Base-by-base conservation (phyloP, 2,113 vertebrate genomes). In the Xiphorhynchus elegans region DNA sequence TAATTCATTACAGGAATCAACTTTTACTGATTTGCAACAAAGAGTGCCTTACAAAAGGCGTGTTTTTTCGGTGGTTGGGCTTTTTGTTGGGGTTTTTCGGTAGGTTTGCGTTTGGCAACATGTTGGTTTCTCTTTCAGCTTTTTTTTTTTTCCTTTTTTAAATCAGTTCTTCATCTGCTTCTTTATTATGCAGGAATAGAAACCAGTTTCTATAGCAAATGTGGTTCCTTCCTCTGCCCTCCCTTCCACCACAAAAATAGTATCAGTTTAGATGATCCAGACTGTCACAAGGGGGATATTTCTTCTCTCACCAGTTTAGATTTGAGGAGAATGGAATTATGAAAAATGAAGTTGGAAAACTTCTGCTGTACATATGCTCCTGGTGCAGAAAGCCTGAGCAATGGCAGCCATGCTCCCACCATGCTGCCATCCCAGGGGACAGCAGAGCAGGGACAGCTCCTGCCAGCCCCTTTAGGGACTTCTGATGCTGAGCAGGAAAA, bases 1-100 rank as follows among this genome's bases (percentile, higher is more conserved):
- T 97, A 95, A 96, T 96, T 97, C 95, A 93, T 96, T 97, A 96
- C 90, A 91, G 87, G 89, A 97, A 95, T 93, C 94, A 94, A 94
- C 94, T 93, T 94, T 97, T 96, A 91, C 87, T 87, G 95, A 96
- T 97, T 80, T 67, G 91, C 42, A 50, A 95, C 96, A 90, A 84
- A 95, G 80, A 25, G 56, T 0, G 31, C 85, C 40, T 47, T 37
- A 95, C 95, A 93, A 87, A 95, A 93, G 77, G 55, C 85, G 33
- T 76, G 73, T 68, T 80, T 89, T 95, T 92, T 95, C 87, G 15
- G 86, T 95, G 84, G 76, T 78, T 95, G 95, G 93, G 83, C 60
- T 92, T 95, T 96, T 95, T 93, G 91, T 95, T 75, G 64, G 66
- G 85, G 67, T 73, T 95, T 96, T 91, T 95, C 11, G 0, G 63